Base-by-base conservation (phyloP, 2,888 invertebrate species). In the Papilio gigon region DNA sequence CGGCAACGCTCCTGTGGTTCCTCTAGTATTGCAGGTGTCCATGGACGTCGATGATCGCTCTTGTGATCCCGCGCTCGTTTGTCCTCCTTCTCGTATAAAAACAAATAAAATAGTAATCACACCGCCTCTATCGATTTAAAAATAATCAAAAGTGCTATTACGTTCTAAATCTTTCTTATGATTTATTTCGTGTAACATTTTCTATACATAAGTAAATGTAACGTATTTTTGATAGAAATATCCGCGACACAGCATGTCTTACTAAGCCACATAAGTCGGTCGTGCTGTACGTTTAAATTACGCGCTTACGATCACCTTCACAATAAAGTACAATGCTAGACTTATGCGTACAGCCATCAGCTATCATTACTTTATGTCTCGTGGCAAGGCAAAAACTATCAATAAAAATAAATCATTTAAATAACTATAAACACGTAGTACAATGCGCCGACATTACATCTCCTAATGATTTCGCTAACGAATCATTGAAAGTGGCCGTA, bases 391-490 rank as follows among this genome's bases (percentile, higher is more conserved):
- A 85, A 91, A 90, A 90, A 91, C 91, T 89, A 92, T 91, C 90
- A 92, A 92, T 92, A 92, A 91, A 91, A 91, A 92, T 92, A 91
- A 90, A 92, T 91, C 91, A 92, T 92, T 92, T 91, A 90, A 91
- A 92, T 91, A 90, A 90, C 89, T 88, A 90, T 91, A 91, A 92
- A 91, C 91, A 89, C 88, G 87, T 86, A 89, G 85, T 89, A 91
- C 91, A 92, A 90, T 90, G 86, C 87, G 84, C 86, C 87, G 85
- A 85, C 88, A 91, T 90, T 91, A 90, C 90, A 90, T 91, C 90
- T 90, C 87, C 89, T 92, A 92, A 92, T 91, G 91, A 91, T 90
- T 92, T 90, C 85, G 91, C 91, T 92, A 92, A 92, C 91, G 91
- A 92, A 91, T 90, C 90, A 92, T 91, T 90, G 91, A 91, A 90